Conservation (phyloP, 2,888 invertebrate genomes). For the Portevinia maculata region DNA sequence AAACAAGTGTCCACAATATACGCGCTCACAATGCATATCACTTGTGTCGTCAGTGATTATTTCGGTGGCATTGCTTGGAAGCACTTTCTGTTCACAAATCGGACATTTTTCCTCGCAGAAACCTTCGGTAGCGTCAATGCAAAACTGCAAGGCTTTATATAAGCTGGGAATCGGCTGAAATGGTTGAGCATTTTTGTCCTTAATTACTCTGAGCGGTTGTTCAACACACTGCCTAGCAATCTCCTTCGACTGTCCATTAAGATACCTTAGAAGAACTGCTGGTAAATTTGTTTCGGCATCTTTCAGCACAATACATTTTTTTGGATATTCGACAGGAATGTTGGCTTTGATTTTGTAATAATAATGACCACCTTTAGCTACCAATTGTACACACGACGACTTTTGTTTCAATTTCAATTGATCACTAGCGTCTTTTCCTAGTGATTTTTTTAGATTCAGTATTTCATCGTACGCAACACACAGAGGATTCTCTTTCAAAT, state of each 20-base stretch:
- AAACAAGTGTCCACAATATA: conserved; percentile 89
- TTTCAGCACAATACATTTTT: conserved; percentile 82
- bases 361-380: conserved; percentile 85
- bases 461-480: conserved; percentile 90
- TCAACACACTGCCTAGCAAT: conserved; percentile 88
- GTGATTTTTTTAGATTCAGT: conserved; percentile 84
- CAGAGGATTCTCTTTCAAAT: conserved; percentile 88
- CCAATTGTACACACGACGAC: conserved; percentile 85
- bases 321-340: conserved; percentile 87
- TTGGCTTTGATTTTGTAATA: conserved; percentile 85
- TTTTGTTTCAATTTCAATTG: conserved; percentile 88
- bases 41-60: conserved; percentile 85
- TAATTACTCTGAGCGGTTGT: conserved; percentile 85
- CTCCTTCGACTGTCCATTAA: conserved; percentile 87
- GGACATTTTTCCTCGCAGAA: conserved; percentile 87
- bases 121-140: conserved; percentile 86
- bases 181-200: conserved; percentile 80
- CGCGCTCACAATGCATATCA: conserved; percentile 86
- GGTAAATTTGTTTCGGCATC: conserved; percentile 87
- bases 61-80: conserved; percentile 85
- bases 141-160: conserved; percentile 85
- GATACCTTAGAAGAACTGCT: conserved; percentile 85
- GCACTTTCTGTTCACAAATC: conserved; percentile 85
- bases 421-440: conserved; percentile 82
- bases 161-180: conserved; percentile 87